A percentile compares a stretch with the other conserved stretches of the same genome.
These are phyloP conservation scores for Drosophila birchii DNA, from an alignment of 2,888 invertebrate species.

Conservation along the genomic window DNA sequence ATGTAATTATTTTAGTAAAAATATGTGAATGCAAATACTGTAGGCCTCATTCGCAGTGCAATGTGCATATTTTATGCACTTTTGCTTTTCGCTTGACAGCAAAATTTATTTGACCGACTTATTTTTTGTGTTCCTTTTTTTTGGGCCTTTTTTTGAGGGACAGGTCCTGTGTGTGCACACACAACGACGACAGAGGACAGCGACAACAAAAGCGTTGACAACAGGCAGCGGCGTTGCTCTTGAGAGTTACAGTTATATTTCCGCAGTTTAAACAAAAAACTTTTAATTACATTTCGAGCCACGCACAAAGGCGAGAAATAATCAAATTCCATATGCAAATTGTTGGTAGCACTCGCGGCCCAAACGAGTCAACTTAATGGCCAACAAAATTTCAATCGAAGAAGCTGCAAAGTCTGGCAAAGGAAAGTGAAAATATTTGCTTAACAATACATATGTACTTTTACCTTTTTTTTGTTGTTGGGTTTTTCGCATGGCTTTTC, in stretches of 20 bases:
- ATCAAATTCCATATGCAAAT: slow-evolving; percentile 76
- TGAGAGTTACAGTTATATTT: slow-evolving; percentile 53
- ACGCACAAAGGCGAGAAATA: slow-evolving; percentile 35
- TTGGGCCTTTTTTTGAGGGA: slow-evolving; percentile 1
- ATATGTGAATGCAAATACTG: slow-evolving; percentile 80
- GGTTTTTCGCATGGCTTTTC: not conserved
- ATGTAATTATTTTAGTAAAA: slow-evolving; percentile 78
- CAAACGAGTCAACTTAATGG: slow-evolving; percentile 74
- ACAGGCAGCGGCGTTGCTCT: slow-evolving; percentile 34
- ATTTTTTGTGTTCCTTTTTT: slow-evolving; percentile 32
- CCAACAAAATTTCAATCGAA: slow-evolving; percentile 75
- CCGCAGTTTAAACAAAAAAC: slow-evolving; percentile 69
- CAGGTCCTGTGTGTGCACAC: slow-evolving; percentile 3
- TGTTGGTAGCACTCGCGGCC: slow-evolving; percentile 54
- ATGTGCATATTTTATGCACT: slow-evolving; percentile 72
- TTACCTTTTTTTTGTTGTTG: not conserved
- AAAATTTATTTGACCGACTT: slow-evolving; percentile 74
- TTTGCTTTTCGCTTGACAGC: slow-evolving; percentile 76
- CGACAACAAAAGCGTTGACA: slow-evolving; percentile 42
- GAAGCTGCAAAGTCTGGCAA: slow-evolving; percentile 26
- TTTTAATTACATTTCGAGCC: slow-evolving; percentile 75
- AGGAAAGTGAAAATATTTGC: slow-evolving; percentile 71
- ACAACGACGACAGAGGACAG: slow-evolving; percentile 15
- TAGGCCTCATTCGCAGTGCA: slow-evolving; percentile 65
- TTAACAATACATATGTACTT: slow-evolving; percentile 13